These are phyloP conservation scores for Masnerella sp. DNA, from an alignment of 2,888 invertebrate genomes.

Conservation along the genomic window DNA sequence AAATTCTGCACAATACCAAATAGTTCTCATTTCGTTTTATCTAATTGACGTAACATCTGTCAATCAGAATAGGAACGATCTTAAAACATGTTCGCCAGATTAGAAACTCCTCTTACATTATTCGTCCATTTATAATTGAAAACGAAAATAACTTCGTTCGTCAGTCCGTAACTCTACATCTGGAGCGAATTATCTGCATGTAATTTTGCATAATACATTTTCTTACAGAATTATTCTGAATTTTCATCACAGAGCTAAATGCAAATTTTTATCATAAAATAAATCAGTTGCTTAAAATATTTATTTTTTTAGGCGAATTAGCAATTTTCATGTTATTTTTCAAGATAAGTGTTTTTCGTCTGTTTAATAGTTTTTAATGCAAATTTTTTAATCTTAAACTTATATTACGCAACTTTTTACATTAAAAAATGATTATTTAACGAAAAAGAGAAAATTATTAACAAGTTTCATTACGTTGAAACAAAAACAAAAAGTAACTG, in stretches of 20 bases:
- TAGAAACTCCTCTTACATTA: slow-evolving; percentile 17
- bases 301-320: too few relatives aligned
- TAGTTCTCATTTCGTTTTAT: slow-evolving; percentile 26
- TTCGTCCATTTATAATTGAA: slow-evolving; percentile 8
- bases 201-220: neutral
- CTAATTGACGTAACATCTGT: slow-evolving; percentile 28
- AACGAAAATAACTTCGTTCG: slow-evolving; percentile 13
- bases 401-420: too few relatives aligned
- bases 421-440: neutral
- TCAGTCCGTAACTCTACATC: neutral
- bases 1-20: slow-evolving; percentile 38
- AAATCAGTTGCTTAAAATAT: too few relatives aligned
- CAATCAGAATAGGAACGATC: slow-evolving; percentile 27
- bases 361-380: too few relatives aligned
- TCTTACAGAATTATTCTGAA: too few relatives aligned
- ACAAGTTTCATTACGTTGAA: neutral
- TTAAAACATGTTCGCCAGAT: slow-evolving; percentile 25
- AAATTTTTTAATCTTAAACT: too few relatives aligned
- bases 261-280: too few relatives aligned
- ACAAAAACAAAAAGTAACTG: slow-evolving; percentile 1
- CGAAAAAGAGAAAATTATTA: neutral
- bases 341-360: too few relatives aligned
- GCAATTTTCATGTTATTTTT: too few relatives aligned
- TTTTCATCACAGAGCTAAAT: too few relatives aligned
- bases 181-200: slow-evolving; percentile 4